Percentiles rank a stretch among this genome's conserved stretches.
Conservation (phyloP, 2,113 vertebrate genomes). For the Synchiropus splendidus region DNA sequence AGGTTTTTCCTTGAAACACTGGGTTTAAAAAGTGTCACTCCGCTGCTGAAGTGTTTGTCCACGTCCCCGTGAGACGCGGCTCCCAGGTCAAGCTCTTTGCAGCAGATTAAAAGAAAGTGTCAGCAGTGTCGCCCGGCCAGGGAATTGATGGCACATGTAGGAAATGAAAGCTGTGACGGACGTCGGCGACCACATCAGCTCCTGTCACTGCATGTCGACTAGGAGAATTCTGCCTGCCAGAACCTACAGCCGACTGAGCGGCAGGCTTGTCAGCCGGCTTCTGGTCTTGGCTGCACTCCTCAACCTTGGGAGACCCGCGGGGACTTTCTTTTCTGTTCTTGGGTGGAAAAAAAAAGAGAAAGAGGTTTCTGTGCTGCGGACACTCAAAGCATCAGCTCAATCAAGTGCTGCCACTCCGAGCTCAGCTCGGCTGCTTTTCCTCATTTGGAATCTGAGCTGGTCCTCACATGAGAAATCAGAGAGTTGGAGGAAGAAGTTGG, state of each 20-base stretch:
- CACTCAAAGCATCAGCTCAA: conserved; percentile 38
- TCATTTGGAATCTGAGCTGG: conserved; percentile 7
- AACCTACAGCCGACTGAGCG: conserved; percentile 25
- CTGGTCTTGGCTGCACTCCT: conserved; percentile 4
- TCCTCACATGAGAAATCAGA: conserved; percentile 33
- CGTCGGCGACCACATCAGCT: conserved; percentile 47
- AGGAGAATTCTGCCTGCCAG: conserved; percentile 25
- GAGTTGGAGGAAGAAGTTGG: conserved; percentile 1
- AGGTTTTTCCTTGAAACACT: too few species aligned
- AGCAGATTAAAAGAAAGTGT: conserved; percentile 60
- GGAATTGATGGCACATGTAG: conserved; percentile 40
- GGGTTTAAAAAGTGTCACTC: too few species aligned
- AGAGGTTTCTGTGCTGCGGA: conserved; percentile 23
- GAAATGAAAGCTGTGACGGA: conserved; percentile 63
- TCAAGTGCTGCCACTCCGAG: conserved; percentile 35
- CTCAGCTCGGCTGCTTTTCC: conserved; percentile 19
- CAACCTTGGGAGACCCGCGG: conserved; percentile 31
- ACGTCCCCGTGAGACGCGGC: conserved; percentile 29
- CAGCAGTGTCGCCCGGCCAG: conserved; percentile 45
- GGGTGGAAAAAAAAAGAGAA: conserved; percentile 5
- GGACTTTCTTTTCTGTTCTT: conserved; percentile 23
- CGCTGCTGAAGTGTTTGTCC: conserved; percentile 31
- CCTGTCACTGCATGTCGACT: conserved; percentile 45
- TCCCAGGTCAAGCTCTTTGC: conserved; percentile 49
- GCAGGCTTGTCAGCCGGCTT: conserved; percentile 42